A percentile compares a stretch with the other conserved stretches of the same genome.
These are phyloP conservation scores for Mycetomoellerius zeteki DNA, from an alignment of 1,140 invertebrate genomes.

Conservation along the genomic window DNA sequence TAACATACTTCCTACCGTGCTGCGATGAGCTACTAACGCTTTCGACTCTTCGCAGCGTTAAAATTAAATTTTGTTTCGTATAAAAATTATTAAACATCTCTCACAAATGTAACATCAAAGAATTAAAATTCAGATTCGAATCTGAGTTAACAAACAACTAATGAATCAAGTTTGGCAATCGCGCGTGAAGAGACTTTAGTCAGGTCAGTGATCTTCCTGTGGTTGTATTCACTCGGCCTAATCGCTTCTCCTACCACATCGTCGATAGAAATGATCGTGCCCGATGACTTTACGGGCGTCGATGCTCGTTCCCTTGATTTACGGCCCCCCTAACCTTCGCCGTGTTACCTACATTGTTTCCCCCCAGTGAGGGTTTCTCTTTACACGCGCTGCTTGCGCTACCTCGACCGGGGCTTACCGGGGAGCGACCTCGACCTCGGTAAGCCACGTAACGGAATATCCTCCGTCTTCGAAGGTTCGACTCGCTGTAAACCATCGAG, in stretches of 20 bases:
- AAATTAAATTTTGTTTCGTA: slow-evolving; percentile 73
- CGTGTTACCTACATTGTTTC: slow-evolving; percentile 81
- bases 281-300: slow-evolving; percentile 84
- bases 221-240: slow-evolving; percentile 64
- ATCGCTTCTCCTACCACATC: slow-evolving; percentile 70
- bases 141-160: neutral
- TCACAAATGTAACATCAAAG: neutral
- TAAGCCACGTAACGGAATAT: slow-evolving; percentile 59
- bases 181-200: slow-evolving; percentile 18
- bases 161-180: neutral
- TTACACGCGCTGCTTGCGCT: slow-evolving; percentile 70
- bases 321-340: slow-evolving; percentile 82
- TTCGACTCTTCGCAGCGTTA: slow-evolving; percentile 66
- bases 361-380: slow-evolving; percentile 68
- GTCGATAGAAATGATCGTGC: slow-evolving; percentile 78
- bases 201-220: slow-evolving; percentile 37
- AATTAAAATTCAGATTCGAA: neutral
- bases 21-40: slow-evolving; percentile 17
- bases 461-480: slow-evolving; percentile 44
- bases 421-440: slow-evolving; percentile 75
- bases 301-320: slow-evolving; percentile 85
- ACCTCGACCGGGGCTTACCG: slow-evolving; percentile 46
- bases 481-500: slow-evolving; percentile 57
- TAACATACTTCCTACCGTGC: slow-evolving; percentile 81
- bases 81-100: neutral